These are phyloP conservation scores for Ctenoplectra terminalis DNA, from an alignment of 1,140 invertebrate genomes.

Conservation along the genomic window DNA sequence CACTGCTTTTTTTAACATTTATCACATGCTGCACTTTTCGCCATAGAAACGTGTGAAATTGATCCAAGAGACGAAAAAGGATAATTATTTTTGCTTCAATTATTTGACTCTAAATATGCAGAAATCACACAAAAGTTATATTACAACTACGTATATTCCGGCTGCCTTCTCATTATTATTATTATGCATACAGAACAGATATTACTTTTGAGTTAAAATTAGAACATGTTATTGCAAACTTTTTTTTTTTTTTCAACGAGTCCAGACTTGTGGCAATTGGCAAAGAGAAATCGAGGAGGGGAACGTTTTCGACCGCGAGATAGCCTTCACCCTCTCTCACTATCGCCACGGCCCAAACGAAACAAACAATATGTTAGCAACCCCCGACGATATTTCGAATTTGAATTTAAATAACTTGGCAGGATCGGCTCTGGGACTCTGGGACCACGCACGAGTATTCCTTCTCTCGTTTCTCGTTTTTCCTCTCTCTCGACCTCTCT, in stretches of 20 bases:
- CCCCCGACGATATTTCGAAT: constrained; percentile 83
- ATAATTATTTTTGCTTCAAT: no score
- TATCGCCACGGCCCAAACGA: constrained; percentile 78
- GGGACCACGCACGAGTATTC: constrained; percentile 80
- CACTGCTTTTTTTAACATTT: no score
- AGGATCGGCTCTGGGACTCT: constrained; percentile 83
- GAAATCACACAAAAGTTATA: no score
- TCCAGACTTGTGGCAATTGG: constrained; percentile 50
- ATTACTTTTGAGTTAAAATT: background rate
- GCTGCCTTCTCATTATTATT: background rate
- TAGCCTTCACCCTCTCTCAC: constrained; percentile 70
- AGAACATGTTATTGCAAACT: background rate
- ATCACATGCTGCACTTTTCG: no score
- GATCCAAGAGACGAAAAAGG: no score
- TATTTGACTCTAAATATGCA: no score
- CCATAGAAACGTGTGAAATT: no score
- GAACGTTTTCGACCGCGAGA: constrained; percentile 61
- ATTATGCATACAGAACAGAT: no score
- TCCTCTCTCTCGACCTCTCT: constrained; percentile 49
- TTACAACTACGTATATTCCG: no score
- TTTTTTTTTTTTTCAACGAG: constrained; percentile 30
- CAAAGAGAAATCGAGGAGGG: constrained; percentile 42
- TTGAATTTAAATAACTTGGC: constrained; percentile 84
- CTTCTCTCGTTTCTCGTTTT: constrained; percentile 70
- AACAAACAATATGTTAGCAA: constrained; percentile 84